A percentile compares a stretch with the other conserved stretches of the same genome.
phyloP scores from a whole-genome alignment of 2,888 invertebrate species.

The Hydroisotoma schaefferi region DNA sequence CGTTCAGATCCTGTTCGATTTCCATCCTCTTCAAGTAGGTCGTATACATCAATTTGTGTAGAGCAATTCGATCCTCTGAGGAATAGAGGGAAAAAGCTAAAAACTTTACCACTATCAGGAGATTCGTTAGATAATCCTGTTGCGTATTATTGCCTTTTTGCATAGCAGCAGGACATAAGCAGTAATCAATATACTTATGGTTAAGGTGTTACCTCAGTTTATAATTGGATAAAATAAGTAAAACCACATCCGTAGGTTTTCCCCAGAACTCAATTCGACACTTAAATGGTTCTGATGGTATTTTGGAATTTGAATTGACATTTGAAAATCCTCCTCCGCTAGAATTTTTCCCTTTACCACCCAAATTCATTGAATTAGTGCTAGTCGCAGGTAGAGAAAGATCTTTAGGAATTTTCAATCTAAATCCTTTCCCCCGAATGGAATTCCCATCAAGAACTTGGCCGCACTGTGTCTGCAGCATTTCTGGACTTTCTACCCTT shows the following conservation, averaged over 20 bases:
- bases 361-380: not conserved
- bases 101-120: not conserved
- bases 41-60: constrained; percentile 14
- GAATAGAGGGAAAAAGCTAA: not conserved
- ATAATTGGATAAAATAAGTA: constrained; percentile 8
- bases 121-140: not conserved
- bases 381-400: not conserved
- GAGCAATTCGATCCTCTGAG: constrained; percentile 17
- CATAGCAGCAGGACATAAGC: not conserved
- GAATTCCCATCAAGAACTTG: constrained; percentile 1
- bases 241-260: constrained; percentile 10
- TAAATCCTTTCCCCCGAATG: not conserved
- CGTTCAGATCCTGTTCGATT: constrained; percentile 5
- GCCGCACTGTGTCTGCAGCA: not conserved
- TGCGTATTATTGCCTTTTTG: not conserved
- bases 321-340: not conserved
- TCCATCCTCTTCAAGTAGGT: not conserved
- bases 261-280: constrained; percentile 2
- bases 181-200: no score
- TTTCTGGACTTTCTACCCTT: not conserved
- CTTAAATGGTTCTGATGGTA: constrained; percentile 1
- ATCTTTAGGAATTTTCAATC: constrained; percentile 13
- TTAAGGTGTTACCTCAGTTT: constrained; percentile 13
- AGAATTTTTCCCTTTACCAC: not conserved
- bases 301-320: not conserved